Evolutionary conservation across 1,140 invertebrate genomes (phyloP).

Genomic region (Drosophila pectinifera): DNA sequence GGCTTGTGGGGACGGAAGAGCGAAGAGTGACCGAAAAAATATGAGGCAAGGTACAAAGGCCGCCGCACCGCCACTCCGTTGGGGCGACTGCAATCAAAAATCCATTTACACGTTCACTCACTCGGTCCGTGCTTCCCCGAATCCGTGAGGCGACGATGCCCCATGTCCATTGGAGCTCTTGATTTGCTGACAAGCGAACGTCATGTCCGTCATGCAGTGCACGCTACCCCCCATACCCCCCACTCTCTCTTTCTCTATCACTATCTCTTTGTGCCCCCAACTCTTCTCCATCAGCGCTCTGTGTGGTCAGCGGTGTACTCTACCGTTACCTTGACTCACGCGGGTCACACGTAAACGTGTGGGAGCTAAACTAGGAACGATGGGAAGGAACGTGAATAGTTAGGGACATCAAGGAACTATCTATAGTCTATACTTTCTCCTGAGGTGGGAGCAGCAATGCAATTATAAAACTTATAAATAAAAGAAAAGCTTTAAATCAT

Average conservation of each 20-base stretch:
- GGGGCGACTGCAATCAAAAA: conserved; percentile 77
- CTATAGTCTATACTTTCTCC: too few species aligned
- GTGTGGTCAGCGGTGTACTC: conserved; percentile 6
- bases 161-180: conserved; percentile 34
- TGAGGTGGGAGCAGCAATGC: too few species aligned
- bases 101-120: conserved; percentile 71
- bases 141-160: conserved; percentile 2
- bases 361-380: background rate
- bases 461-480: too few species aligned
- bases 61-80: conserved; percentile 57
- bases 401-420: background rate
- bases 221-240: background rate
- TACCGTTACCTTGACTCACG: conserved; percentile 5
- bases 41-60: conserved; percentile 34
- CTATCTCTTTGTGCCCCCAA: background rate
- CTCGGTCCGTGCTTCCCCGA: conserved; percentile 23
- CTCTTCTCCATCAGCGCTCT: background rate
- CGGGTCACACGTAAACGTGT: conserved; percentile 6
- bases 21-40: conserved; percentile 10
- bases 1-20: background rate
- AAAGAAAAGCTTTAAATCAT: too few species aligned
- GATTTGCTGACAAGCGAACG: conserved; percentile 61
- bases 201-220: conserved; percentile 52
- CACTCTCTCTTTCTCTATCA: background rate
- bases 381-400: conserved; percentile 4